Conservation (phyloP, 2,888 invertebrate species). For the Hipparchia semele region DNA sequence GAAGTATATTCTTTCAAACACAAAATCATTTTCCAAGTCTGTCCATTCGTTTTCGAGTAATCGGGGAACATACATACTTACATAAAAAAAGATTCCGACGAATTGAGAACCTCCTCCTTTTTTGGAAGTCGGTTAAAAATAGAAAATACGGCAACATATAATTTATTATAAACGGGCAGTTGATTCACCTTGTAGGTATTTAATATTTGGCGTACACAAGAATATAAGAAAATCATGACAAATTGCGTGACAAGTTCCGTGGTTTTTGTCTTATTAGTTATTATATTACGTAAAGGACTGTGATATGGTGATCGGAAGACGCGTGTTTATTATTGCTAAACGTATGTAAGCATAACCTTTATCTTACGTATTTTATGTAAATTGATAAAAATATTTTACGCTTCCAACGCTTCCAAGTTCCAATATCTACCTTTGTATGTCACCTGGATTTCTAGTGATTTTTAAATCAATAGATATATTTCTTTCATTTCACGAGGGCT, state of each 20-base stretch:
- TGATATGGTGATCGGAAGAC: conserved; percentile 36
- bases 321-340: conserved; percentile 18
- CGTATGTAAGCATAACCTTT: conserved; percentile 16
- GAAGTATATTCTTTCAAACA: too few species aligned
- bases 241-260: conserved; percentile 48
- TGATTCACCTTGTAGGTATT: conserved; percentile 33
- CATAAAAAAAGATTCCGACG: too few species aligned
- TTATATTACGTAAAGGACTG: conserved; percentile 41
- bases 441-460: too few species aligned
- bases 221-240: conserved; percentile 43
- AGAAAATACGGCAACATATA: too few species aligned
- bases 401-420: not conserved
- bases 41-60: too few species aligned
- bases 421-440: too few species aligned
- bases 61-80: too few species aligned
- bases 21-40: too few species aligned
- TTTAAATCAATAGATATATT: too few species aligned
- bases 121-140: too few species aligned
- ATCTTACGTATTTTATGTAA: conserved; percentile 11
- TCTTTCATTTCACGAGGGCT: too few species aligned
- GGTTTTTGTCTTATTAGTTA: conserved; percentile 48
- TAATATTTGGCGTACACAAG: conserved; percentile 43
- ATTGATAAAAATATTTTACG: not conserved
- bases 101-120: too few species aligned
- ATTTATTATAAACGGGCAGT: conserved; percentile 11